Base-by-base conservation (phyloP, 2,113 vertebrate genomes). In the Esox niger region DNA sequence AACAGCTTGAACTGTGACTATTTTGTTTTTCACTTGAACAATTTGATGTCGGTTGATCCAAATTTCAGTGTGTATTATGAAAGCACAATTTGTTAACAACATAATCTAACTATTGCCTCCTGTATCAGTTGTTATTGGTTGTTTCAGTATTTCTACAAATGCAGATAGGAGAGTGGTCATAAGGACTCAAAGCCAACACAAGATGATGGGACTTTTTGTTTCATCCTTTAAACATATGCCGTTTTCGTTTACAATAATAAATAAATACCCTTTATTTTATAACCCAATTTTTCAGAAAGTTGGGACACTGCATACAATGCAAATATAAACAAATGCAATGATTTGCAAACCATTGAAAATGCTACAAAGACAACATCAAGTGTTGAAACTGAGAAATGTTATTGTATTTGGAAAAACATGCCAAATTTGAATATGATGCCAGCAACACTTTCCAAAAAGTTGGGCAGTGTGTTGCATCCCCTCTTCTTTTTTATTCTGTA, bases 21-120 rank as follows among this genome's bases (percentile, higher is more conserved):
- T 70, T 68, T n/a, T n/a, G n/a, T n/a, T 75, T 86, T 79, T 76
- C 79, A 89, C 82, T 86, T 75, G 65, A 85, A 77, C 67, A 58
- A 64, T 76, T 68, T 66, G 67, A 82, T 74, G 73, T 84, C 86
- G 84, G 86, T 87, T 84, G 80, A 87, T 81, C 78, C 84, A 84
- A 79, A 83, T 79, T 71, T 26, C 56, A 81, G 77, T 74, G 63
- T 81, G 75, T 76, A 82, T 72, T 71, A 68, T 69, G 70, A 70
- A 73, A 59, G 57, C 15, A 84, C 76, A 73, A 78, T 77, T 81
- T 43, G 13, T 81, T 68, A 74, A 69, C 23, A 47, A 61, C 49
- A 65, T 71, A 75, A 72, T 77, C 71, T 64, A 73, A 64, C 21
- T 54, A 57, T 57, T 57, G 26, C 55, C 69, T 27, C 27, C 80